Percentiles rank a stretch among this genome's conserved stretches.
Conservation (phyloP, 2,888 invertebrate genomes). For the Aspidapion aeneum region DNA sequence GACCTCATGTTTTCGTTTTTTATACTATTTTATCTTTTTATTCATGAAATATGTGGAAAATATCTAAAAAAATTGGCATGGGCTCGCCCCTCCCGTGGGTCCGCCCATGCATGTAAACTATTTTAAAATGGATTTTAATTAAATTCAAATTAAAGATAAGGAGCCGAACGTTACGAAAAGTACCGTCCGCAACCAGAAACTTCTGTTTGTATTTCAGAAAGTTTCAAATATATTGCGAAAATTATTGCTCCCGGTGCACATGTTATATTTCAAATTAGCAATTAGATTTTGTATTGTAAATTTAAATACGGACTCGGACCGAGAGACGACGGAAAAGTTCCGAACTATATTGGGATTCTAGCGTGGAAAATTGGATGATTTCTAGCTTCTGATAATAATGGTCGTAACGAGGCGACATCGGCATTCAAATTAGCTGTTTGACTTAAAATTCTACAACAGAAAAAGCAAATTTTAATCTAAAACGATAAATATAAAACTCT, state of each 20-base stretch:
- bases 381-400: constrained; percentile 1
- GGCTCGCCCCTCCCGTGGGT: no score
- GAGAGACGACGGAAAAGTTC: constrained; percentile 17
- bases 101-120: no score
- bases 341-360: constrained; percentile 16
- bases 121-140: no score
- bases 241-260: constrained; percentile 26
- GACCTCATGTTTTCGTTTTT: no score
- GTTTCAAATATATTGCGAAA: constrained; percentile 22
- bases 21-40: no score
- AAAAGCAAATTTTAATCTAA: no score
- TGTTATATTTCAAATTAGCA: constrained; percentile 27
- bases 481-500: no score
- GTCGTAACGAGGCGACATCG: background rate
- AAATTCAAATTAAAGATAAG: background rate
- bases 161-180: background rate
- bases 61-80: background rate
- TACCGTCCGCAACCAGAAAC: constrained; percentile 12
- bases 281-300: constrained; percentile 25
- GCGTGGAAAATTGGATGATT: constrained; percentile 21
- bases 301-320: constrained; percentile 17
- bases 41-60: background rate
- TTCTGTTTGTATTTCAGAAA: constrained; percentile 15
- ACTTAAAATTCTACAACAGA: no score
- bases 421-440: background rate